Percentiles rank a stretch among this genome's conserved stretches.
Evolutionary conservation across 2,888 invertebrate genomes (phyloP).

Genomic region (Apodemia mormo): DNA sequence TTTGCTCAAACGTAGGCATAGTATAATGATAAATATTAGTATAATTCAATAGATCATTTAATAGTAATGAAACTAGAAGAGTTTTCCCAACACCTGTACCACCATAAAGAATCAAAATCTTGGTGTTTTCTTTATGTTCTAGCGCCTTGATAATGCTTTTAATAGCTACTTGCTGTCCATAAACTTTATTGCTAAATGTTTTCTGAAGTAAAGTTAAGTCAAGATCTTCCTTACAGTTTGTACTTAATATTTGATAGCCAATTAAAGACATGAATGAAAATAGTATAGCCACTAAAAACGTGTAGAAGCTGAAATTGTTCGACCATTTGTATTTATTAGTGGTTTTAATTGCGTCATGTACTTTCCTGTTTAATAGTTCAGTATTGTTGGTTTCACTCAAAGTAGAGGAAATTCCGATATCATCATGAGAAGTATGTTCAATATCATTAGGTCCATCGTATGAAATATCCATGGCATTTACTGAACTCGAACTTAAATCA

Average conservation of each 20-base stretch:
- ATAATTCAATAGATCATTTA: constrained; percentile 51
- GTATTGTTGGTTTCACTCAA: background rate
- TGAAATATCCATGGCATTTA: constrained; percentile 59
- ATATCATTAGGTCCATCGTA: constrained; percentile 27
- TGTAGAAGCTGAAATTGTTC: background rate
- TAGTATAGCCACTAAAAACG: constrained; percentile 29
- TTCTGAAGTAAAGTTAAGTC: constrained; percentile 44
- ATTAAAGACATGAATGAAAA: constrained; percentile 46
- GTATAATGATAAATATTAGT: constrained; percentile 71
- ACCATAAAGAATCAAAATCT: constrained; percentile 65
- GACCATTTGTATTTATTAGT: background rate
- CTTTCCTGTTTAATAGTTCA: background rate
- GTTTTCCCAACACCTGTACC: constrained; percentile 76
- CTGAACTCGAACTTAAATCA: constrained; percentile 61
- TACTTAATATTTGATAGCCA: constrained; percentile 44
- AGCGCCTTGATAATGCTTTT: constrained; percentile 51
- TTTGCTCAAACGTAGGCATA: constrained; percentile 62
- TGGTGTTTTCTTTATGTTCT: constrained; percentile 45
- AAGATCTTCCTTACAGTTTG: constrained; percentile 52
- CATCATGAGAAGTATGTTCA: background rate
- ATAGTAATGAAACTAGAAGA: constrained; percentile 55
- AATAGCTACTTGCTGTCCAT: constrained; percentile 60
- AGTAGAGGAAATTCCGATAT: background rate
- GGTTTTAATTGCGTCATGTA: background rate
- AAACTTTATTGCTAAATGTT: constrained; percentile 49